phyloP scores from a whole-genome alignment of 2,113 vertebrate genomes.

The Pipa parva region DNA sequence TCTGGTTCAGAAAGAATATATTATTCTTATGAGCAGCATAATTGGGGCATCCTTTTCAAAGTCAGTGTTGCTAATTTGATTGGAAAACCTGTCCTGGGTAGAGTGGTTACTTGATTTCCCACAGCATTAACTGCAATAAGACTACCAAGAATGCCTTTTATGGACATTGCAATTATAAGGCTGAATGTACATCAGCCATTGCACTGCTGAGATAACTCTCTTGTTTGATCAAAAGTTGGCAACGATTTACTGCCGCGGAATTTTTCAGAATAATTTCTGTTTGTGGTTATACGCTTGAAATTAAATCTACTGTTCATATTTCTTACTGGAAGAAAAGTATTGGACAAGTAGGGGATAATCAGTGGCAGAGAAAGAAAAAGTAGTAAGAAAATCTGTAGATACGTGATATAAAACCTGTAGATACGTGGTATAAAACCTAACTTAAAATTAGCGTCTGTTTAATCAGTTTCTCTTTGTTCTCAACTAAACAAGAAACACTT shows the following conservation, averaged over 20 bases:
- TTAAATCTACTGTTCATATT: background rate
- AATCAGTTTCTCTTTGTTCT: too few relatives aligned
- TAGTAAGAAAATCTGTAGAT: too few relatives aligned
- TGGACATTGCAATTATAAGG: slow-evolving; percentile 48
- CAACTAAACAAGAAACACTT: too few relatives aligned
- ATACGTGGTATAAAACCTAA: too few relatives aligned
- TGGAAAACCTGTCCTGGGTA: slow-evolving; percentile 46
- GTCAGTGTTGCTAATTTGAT: slow-evolving; percentile 48
- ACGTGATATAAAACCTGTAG: too few relatives aligned
- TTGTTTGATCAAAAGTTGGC: slow-evolving; percentile 48
- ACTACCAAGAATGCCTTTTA: slow-evolving; percentile 53
- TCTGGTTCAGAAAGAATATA: slow-evolving; percentile 57
- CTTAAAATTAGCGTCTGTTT: too few relatives aligned
- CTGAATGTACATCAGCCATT: slow-evolving; percentile 32
- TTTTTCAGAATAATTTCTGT: background rate
- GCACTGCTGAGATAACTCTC: slow-evolving; percentile 38
- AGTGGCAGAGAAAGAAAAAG: too few relatives aligned
- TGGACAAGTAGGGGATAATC: too few relatives aligned
- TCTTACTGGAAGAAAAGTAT: background rate
- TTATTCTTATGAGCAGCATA: slow-evolving; percentile 53
- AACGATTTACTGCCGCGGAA: slow-evolving; percentile 23
- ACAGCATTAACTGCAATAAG: slow-evolving; percentile 53
- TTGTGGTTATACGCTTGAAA: background rate
- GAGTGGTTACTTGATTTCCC: slow-evolving; percentile 50
- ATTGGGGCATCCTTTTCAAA: slow-evolving; percentile 60